A percentile compares a stretch with the other conserved stretches of the same genome.
phyloP scores from a whole-genome alignment of 2,888 invertebrate genomes.

The Cephus pygmeus region DNA sequence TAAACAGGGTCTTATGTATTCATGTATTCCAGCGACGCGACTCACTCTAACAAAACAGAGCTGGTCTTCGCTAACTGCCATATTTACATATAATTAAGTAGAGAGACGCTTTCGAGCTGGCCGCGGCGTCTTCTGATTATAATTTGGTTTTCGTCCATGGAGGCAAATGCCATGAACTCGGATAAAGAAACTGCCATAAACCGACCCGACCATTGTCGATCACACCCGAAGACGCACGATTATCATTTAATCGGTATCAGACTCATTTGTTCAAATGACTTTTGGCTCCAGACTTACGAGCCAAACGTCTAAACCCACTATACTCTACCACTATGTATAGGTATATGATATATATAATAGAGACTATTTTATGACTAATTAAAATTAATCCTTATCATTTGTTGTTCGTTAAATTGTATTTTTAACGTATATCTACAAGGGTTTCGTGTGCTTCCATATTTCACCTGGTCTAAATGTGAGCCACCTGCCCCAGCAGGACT shows the following conservation, averaged over 20 bases:
- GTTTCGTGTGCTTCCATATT: background rate
- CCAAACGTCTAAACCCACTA: background rate
- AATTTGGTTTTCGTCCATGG: constrained; percentile 10
- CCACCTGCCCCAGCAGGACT: background rate
- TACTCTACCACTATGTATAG: background rate
- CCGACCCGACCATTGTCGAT: background rate
- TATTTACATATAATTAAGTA: constrained; percentile 24
- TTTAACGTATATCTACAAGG: background rate
- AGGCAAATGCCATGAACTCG: background rate
- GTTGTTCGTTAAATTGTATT: background rate
- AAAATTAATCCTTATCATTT: background rate
- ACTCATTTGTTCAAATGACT: background rate
- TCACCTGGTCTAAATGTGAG: background rate
- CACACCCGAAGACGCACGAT: background rate
- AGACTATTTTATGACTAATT: background rate
- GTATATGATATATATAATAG: background rate
- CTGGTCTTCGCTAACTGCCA: constrained; percentile 20
- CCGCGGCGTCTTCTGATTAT: constrained; percentile 10
- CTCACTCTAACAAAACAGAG: constrained; percentile 15
- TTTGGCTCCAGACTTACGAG: background rate
- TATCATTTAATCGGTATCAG: background rate
- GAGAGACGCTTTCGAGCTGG: constrained; percentile 11
- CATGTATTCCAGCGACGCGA: constrained; percentile 24
- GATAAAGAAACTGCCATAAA: background rate
- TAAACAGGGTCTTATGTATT: constrained; percentile 18